Evolutionary conservation across 2,113 vertebrate genomes (phyloP).

Genomic region (Scalopus aquaticus): DNA sequence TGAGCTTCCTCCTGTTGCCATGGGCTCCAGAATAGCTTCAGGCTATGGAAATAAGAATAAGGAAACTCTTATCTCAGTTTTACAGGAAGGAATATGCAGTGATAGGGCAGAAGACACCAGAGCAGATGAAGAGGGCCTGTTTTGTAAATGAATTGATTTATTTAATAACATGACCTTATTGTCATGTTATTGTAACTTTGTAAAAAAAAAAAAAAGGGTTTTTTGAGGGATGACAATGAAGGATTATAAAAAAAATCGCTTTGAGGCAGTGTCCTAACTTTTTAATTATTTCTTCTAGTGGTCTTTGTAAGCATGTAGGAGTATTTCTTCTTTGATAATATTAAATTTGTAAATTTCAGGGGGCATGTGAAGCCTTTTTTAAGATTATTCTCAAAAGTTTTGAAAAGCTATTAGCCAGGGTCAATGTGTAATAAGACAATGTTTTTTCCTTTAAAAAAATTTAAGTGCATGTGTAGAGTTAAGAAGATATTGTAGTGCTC

Average conservation of each 20-base stretch:
- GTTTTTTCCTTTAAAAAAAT: conserved; percentile 90
- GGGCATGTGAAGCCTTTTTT: conserved; percentile 92
- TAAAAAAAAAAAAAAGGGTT: too few species aligned
- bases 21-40: conserved; percentile 92
- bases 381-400: conserved; percentile 92
- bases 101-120: conserved; percentile 93
- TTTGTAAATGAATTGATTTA: conserved; percentile 94
- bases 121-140: conserved; percentile 93
- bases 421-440: conserved; percentile 93
- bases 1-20: background rate
- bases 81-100: conserved; percentile 94
- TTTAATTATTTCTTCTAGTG: conserved; percentile 93
- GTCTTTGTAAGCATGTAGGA: conserved; percentile 93
- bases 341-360: conserved; percentile 93
- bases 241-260: conserved; percentile 92
- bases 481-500: too few species aligned
- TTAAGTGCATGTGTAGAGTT: conserved; percentile 94
- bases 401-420: conserved; percentile 93
- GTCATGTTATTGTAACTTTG: conserved; percentile 79
- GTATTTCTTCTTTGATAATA: conserved; percentile 92
- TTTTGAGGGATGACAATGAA: conserved; percentile 67
- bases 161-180: conserved; percentile 93
- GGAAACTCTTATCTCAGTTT: conserved; percentile 93
- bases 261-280: conserved; percentile 93
- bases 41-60: conserved; percentile 93